Base-by-base conservation (phyloP, 2,888 invertebrate species). In the Diplazon laetatorius region DNA sequence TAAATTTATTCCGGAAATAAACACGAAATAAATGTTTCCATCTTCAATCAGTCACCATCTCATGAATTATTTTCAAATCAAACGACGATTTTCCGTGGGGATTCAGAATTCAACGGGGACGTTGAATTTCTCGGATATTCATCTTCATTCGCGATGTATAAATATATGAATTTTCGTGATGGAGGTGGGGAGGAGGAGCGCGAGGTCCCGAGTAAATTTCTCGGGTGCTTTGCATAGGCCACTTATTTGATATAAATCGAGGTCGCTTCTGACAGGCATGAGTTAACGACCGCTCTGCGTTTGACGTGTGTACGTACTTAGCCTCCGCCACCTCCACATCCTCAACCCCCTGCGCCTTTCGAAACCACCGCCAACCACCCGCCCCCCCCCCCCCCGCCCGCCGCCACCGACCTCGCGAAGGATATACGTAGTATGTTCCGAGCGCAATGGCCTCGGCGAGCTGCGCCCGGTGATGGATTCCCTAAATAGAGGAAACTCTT, bases 401-500 rank as follows among this genome's bases (percentile, higher is more conserved):
- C 37, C 65, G 37, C 50, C 20, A 48, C 22, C 65, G 50, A 35
- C 46, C 63, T 50, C 20, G 35, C 9, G 37, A 25, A 63, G 30
- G 25, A 46, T 14, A 48, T 65, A 76, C 35, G 52, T 48, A 50
- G 44, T 55, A 30, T 22, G 63, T 77, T 65, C n/a, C 30, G 73
- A 70, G 78, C 63, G 68, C 78, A 78, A 74, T 63, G 65, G 69
- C 73, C 73, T 42, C 78, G 48, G 12, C 74, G 55, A 76, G 74
- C 59, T 55, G 50, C 66, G 18, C 59, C 57, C 50, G 60, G 46
- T 88, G 87, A 87, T 88, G 87, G 85, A 88, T 88, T 85, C 80
- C 84, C 86, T 87, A 87, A 88, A 88, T 85, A 87, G 85, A 84
- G 84, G 84, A 76, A 84, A 84, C 80, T 81, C 80, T 82, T 80